phyloP scores from a whole-genome alignment of 2,888 invertebrate genomes.

The Phyto melanocephala region DNA sequence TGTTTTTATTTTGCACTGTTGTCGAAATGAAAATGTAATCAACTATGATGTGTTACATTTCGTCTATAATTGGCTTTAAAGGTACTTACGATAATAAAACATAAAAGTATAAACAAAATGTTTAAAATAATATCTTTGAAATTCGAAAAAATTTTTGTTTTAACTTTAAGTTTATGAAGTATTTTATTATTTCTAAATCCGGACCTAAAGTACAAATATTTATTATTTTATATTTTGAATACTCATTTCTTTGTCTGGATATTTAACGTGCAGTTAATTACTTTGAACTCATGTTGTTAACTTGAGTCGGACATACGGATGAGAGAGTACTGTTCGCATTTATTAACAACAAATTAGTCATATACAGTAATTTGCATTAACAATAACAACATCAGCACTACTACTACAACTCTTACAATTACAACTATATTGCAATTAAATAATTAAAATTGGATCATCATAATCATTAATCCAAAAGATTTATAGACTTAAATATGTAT shows the following conservation, averaged over 20 bases:
- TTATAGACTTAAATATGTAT: neutral
- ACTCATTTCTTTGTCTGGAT: conserved; percentile 1
- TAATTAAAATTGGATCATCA: conserved; percentile 48
- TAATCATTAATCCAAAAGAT: conserved; percentile 37
- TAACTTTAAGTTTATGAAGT: too few relatives aligned
- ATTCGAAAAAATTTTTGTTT: too few relatives aligned
- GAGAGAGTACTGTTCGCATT: conserved; percentile 48
- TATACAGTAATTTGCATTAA: conserved; percentile 15
- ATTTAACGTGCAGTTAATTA: conserved; percentile 50
- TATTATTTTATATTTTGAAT: too few relatives aligned
- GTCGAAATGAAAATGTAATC: conserved; percentile 33
- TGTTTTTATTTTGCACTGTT: too few relatives aligned
- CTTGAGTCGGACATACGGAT: conserved; percentile 52
- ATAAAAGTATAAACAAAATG: too few relatives aligned
- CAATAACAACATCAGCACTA: neutral
- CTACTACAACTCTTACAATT: neutral
- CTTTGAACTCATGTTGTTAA: conserved; percentile 37
- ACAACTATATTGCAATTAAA: too few relatives aligned
- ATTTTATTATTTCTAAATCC: too few relatives aligned
- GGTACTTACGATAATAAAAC: neutral
- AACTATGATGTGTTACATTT: conserved; percentile 41
- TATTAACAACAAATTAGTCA: conserved; percentile 40
- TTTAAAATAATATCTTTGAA: too few relatives aligned
- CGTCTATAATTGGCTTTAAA: conserved; percentile 1
- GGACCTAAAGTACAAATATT: too few relatives aligned